Percentiles rank a stretch among this genome's conserved stretches.
These are phyloP conservation scores for Xiphophorus birchmanni DNA, from an alignment of 2,797 vertebrate genomes.

Conservation along the genomic window DNA sequence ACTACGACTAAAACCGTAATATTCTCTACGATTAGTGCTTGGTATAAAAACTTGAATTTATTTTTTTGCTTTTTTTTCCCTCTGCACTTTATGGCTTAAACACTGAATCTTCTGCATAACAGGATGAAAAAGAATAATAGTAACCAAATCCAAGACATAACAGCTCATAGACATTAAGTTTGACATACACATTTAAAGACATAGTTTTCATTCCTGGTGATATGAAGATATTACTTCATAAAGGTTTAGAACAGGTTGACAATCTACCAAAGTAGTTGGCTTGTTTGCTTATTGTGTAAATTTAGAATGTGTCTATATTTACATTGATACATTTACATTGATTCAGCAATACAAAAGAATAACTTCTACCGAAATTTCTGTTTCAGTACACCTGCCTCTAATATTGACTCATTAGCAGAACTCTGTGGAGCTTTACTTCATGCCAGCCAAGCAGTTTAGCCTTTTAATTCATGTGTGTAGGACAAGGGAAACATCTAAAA, in stretches of 20 bases:
- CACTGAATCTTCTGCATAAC: neutral
- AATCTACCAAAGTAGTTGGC: neutral
- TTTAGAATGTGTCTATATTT: neutral
- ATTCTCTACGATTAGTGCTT: neutral
- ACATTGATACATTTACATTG: too few relatives aligned
- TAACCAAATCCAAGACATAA: neutral
- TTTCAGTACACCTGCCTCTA: too few relatives aligned
- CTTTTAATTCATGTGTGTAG: too few relatives aligned
- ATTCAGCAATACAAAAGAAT: neutral
- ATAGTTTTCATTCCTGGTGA: neutral
- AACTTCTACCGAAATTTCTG: neutral
- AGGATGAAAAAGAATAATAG: neutral
- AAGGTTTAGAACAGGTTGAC: neutral
- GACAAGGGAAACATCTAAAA: too few relatives aligned
- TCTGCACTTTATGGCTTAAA: neutral
- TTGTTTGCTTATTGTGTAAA: neutral
- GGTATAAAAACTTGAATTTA: constrained; percentile 26
- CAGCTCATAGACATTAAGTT: neutral
- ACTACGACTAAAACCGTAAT: constrained; percentile 3
- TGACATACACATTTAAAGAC: neutral
- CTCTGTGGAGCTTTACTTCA: too few relatives aligned
- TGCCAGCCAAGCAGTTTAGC: too few relatives aligned
- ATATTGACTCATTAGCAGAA: too few relatives aligned
- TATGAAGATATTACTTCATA: neutral
- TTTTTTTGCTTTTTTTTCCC: neutral